phyloP scores from a whole-genome alignment of 2,888 invertebrate species.

The Scaptomyza cyrtandrae region DNA sequence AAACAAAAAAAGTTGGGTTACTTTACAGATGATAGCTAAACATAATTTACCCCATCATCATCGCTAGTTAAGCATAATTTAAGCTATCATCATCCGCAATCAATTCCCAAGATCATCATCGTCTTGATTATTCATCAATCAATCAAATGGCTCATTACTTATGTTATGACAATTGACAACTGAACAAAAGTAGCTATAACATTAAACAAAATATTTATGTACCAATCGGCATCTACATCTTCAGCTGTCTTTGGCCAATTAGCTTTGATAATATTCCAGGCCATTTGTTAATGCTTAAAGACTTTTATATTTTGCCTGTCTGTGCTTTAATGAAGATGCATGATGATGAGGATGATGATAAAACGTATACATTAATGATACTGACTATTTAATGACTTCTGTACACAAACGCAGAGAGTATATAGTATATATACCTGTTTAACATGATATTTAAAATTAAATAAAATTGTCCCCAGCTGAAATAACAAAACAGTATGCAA shows the following conservation, averaged over 20 bases:
- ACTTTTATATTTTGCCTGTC: constrained; percentile 39
- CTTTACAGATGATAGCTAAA: background rate
- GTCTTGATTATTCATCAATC: constrained; percentile 16
- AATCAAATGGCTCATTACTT: background rate
- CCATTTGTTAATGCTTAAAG: constrained; percentile 42
- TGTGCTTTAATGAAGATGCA: constrained; percentile 56
- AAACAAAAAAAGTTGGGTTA: background rate
- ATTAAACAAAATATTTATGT: constrained; percentile 63
- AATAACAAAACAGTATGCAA: constrained; percentile 59
- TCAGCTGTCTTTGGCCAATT: constrained; percentile 40
- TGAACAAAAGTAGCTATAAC: constrained; percentile 45
- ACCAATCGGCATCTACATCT: constrained; percentile 43
- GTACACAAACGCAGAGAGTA: background rate
- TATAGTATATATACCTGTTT: constrained; percentile 57
- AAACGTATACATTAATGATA: constrained; percentile 44
- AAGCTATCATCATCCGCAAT: constrained; percentile 17
- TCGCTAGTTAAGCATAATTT: background rate
- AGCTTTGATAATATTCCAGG: constrained; percentile 38
- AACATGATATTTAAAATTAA: constrained; percentile 38
- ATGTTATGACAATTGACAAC: constrained; percentile 23
- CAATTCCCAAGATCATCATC: constrained; percentile 31
- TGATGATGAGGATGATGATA: constrained; percentile 3
- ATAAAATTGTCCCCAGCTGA: constrained; percentile 59
- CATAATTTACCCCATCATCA: too few species aligned
- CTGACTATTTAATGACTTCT: constrained; percentile 17